Evolutionary conservation across 2,888 invertebrate genomes (phyloP), one percentile per base, ranked within the genome.

Genomic region (Brachypterus glaber): DNA sequence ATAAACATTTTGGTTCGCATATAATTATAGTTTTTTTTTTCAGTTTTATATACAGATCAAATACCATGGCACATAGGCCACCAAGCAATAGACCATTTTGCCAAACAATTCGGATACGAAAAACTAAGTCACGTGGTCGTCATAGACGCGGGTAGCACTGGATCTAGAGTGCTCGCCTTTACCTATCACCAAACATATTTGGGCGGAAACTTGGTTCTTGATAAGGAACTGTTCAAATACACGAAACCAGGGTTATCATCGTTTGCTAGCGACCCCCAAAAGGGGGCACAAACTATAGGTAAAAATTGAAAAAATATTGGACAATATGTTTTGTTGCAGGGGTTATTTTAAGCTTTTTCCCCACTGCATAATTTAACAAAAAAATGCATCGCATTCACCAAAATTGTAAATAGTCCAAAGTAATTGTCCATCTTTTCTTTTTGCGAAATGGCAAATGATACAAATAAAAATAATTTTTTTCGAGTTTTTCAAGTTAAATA

Each of bases 71-170:
- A 64, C 42, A 46, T 65, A 34, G 63, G 61, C 56, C 69, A 73
- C 48, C 67, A 68, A 54, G 74, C 79, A 57, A 65, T 85, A 45
- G 84, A 86, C 54, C 74, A 74, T n/a, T 59, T 86, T 41, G 85
- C 82, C 15, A 76, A 79, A 56, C 74, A 72, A 33, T 69, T 88
- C 39, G 86, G 84, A 30, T 76, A 86, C 55, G 73, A 77, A 53
- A 74, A 76, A 51, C 72, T 73, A 25, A 75, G 77, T 30, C 81
- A 91, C 68, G 90, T 88, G 0, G 84, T 91, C 15, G 81, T 95
- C 50, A 83, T 95, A 49, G 95, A 95, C 67, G 93, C 92, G 3
- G 93, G 95, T 2, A 92, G 91, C 39, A 93, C 93, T 1, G 95
- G 93, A 2, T 83, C 88, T 44, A 74, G 95, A 49, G 79, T 88